Base-by-base conservation (phyloP, 2,888 invertebrate genomes). In the Muschampia plurimacula region DNA sequence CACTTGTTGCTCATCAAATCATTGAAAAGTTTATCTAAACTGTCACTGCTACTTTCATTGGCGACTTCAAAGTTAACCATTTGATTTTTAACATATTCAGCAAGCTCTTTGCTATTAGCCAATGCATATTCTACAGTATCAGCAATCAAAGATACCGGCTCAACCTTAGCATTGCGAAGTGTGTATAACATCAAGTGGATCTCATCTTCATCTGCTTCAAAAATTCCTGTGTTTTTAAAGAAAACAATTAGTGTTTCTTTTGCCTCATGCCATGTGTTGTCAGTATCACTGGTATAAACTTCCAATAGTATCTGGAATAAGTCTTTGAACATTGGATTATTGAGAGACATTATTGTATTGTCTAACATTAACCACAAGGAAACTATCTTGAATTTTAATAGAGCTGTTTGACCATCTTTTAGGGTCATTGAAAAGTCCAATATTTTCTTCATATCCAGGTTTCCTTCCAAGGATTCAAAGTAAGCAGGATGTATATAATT, bases 141-240 rank as follows among this genome's bases (percentile, higher is more conserved):
- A 1, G 86, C 86, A 44, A 94, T 84, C 15, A 92, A 67, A 0
- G 89, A 85, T 49, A 88, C 82, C 7, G 89, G 89, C 22, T 82
- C 83, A 0, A 91, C 84, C 79, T 85, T 86, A 44, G 87, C 80
- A 76, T 90, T 88, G n/a, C 92, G 84, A 80, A 94, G 78, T 0
- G 92, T 84, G 78, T 96, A 95, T 41, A 97, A 85, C 95, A 97
- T 96, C 73, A 97, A 90, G 83, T 96, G 95, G 59, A 97, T 95
- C 89, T 97, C 97, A 72, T 95, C 90, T 75, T 92, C 91, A 76
- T 95, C 95, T 28, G 94, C 95, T 81, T 96, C 96, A 83, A 97
- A 97, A 76, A 97, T 91, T 6, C 95, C 93, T 0, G 96, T 96
- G 73, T 95, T 96, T 78, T 91, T 93, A 39, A 97, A 95, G 73